Base-by-base conservation (phyloP, 1,140 invertebrate species). In the Nasonia vitripennis region DNA sequence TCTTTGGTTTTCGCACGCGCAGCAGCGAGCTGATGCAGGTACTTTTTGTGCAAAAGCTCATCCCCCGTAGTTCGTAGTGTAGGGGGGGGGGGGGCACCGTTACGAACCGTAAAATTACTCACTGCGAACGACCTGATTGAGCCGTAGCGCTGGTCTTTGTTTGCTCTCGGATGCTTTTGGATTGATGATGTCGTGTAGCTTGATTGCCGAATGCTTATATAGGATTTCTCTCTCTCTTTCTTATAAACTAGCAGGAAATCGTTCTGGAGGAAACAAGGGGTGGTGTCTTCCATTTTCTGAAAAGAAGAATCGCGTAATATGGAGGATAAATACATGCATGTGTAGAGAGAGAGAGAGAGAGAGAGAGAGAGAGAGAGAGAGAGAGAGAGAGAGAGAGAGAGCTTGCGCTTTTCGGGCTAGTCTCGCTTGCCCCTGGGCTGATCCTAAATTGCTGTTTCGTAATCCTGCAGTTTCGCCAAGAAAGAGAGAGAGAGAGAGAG, bases 41-140 rank as follows among this genome's bases (percentile, higher is more conserved):
- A 75, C 82, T 84, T 84, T 84, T 70, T 67, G 12, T 79, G 55
- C 73, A 84, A 84, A 84, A 34, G 55, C 55, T 62, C 55, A 62
- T 62, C 55, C 55, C 20, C 55, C 20, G 20, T 37, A 37, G 17
- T 62, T 62, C 55, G 4, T 45, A 45, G 41, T 70, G 6, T 27
- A 27, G 1, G 27, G 27, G 27, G 27, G 27, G 27, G 27, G 27
- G 27, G 27, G 27, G 20, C n/a, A 17, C 62, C 34, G 68, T 41
- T 78, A 73, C 41, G 75, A 71, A 55, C 45, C 67, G 51, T 79
- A 78, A 84, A 84, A 79, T 73, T 79, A 55, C 51, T 78, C 83
- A 78, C 23, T 34, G 27, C 62, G 27, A 27, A 27, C 27, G 23
- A 27, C 27, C 68, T 71, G 23, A 71, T 34, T 71, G 37, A 34